Evolutionary conservation across 2,888 invertebrate genomes (phyloP).

Genomic region (Bellardia pandia): DNA sequence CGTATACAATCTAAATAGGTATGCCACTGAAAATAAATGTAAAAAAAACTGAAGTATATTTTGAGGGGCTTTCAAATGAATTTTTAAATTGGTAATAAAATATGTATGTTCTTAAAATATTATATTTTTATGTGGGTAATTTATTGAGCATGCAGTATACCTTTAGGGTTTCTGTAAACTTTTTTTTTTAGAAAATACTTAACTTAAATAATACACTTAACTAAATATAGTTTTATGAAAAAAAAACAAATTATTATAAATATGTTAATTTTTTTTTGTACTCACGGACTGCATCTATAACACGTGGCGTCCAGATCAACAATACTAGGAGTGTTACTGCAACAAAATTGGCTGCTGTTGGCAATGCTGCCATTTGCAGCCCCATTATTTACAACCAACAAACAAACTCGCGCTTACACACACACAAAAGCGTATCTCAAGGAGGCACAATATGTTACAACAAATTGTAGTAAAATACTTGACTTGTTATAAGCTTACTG

Average conservation of each 20-base stretch:
- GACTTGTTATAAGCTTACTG: background rate
- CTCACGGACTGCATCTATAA: conserved; percentile 84
- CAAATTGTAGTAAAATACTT: conserved; percentile 32
- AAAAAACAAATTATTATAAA: conserved; percentile 40
- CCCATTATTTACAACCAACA: conserved; percentile 81
- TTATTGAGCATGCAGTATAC: background rate
- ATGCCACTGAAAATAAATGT: too few relatives aligned
- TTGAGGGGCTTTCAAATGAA: too few relatives aligned
- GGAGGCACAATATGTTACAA: conserved; percentile 29
- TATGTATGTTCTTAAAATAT: too few relatives aligned
- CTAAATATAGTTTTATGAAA: background rate
- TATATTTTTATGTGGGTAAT: too few relatives aligned
- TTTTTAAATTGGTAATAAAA: too few relatives aligned
- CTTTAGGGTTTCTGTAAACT: conserved; percentile 9
- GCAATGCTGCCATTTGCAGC: conserved; percentile 83
- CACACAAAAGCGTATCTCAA: conserved; percentile 39
- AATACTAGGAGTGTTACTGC: conserved; percentile 81
- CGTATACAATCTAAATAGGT: too few relatives aligned
- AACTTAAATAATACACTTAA: background rate
- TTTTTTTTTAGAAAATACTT: background rate
- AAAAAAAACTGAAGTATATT: too few relatives aligned
- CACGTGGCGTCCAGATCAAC: conserved; percentile 81
- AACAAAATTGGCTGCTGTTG: conserved; percentile 82
- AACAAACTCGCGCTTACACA: conserved; percentile 64
- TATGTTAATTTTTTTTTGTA: conserved; percentile 77